Conservation (phyloP, 2,888 invertebrate species). For the Drosophila histrio region DNA sequence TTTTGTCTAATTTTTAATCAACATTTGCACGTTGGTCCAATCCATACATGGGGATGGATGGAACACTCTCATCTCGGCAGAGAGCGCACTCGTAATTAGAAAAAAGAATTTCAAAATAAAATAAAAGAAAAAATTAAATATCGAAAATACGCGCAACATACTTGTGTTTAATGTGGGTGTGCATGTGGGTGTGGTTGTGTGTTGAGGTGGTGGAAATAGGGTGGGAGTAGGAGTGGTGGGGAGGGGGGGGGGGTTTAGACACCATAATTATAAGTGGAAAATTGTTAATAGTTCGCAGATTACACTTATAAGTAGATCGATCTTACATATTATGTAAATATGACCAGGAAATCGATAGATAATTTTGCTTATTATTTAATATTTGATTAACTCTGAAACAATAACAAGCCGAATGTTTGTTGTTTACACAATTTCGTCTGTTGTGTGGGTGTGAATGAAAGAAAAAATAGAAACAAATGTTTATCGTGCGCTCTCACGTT, state of each 20-base stretch:
- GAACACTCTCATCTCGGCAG: conserved; percentile 72
- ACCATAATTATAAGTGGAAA: conserved; percentile 52
- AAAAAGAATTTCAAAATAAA: conserved; percentile 70
- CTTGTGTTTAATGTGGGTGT: conserved; percentile 55
- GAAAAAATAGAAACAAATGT: conserved; percentile 40
- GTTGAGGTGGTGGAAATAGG: conserved; percentile 1
- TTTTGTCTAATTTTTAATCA: conserved; percentile 80
- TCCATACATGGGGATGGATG: conserved; percentile 84
- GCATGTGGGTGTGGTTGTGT: conserved; percentile 33
- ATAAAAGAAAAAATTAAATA: conserved; percentile 48
- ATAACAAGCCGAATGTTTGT: conserved; percentile 54
- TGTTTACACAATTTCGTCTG: conserved; percentile 55
- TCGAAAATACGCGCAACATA: conserved; percentile 47
- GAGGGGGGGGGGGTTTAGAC: conserved; percentile 34
- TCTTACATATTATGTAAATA: conserved; percentile 19
- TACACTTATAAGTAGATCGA: conserved; percentile 33
- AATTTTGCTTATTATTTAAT: conserved; percentile 1
- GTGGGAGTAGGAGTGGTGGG: conserved; percentile 16
- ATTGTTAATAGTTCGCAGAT: conserved; percentile 62
- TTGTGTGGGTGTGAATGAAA: conserved; percentile 24
- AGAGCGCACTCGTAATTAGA: conserved; percentile 62
- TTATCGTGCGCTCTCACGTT: conserved; percentile 70
- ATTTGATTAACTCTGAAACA: conserved; percentile 33
- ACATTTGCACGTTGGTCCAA: conserved; percentile 81
- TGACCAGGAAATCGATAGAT: neutral